Base-by-base conservation (phyloP, 2,113 vertebrate genomes). In the Natator depressus region DNA sequence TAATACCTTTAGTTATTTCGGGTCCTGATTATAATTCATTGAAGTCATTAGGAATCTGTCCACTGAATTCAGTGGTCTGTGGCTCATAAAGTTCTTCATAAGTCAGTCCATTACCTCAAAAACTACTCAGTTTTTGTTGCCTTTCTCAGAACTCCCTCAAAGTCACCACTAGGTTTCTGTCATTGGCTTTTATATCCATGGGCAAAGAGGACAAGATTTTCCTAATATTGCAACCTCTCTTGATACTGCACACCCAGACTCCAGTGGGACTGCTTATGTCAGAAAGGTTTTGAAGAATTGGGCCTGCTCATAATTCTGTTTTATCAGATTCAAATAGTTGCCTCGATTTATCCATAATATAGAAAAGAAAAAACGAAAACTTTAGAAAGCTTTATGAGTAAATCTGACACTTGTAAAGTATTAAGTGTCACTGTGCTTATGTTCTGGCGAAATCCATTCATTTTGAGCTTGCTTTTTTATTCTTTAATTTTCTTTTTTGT, bases 401-500 rank as follows among this genome's bases (percentile, higher is more conserved):
- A 72, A 72, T 72, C 69, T 72, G 69, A 72, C 38, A 72, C 42
- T 20, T 42, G 9, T 38, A 38, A 11, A 0, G 84, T 88, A 17
- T 25, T 8, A 93, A 85, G 22, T 25, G 17, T 8, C 51, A 85
- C 12, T n/a, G 25, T 85, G 50, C 29, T 89, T 84, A 31, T 0
- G 1, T 75, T 75, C 31, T 87, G 49, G 5, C 80, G 50, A 94
- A 95, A 94, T 80, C 42, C n/a, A 2, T 79, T 86, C 62, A 59
- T 46, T 89, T 55, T 53, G 91, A 88, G 59, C 88, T 75, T 47
- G 47, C 1, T 81, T 93, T 72, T 81, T 84, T 94, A 88, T 88
- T 91, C 69, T 1, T 91, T 83, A 62, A 3, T 27, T 65, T 17
- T 85, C 54, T 86, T 88, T 54, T 25, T 57, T 89, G 29, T 94